Evolutionary conservation across 2,888 invertebrate species (phyloP).

Genomic region (Ichneumoninae sp.): DNA sequence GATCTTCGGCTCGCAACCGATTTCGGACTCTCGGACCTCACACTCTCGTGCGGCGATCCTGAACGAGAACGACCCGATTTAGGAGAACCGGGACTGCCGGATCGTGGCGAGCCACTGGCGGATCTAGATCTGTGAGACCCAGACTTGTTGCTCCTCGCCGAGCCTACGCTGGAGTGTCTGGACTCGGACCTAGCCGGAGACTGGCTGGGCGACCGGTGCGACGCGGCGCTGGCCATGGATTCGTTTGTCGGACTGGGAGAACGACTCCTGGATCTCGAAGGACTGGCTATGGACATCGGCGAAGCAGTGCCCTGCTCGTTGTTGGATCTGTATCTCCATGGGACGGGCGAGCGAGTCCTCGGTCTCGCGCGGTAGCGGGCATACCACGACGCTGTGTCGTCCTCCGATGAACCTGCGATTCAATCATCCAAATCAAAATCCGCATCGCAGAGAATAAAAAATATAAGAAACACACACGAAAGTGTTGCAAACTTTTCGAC

Average conservation of each 20-base stretch:
- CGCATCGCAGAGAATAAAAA: neutral
- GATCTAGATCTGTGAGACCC: constrained; percentile 75
- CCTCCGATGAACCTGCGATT: constrained; percentile 84
- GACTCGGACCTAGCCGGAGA: constrained; percentile 78
- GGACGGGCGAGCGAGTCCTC: constrained; percentile 73
- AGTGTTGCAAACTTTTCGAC: too few species aligned
- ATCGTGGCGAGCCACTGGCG: constrained; percentile 71
- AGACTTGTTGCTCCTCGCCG: constrained; percentile 75
- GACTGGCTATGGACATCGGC: constrained; percentile 71
- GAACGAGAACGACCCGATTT: constrained; percentile 76
- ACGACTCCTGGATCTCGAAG: constrained; percentile 74
- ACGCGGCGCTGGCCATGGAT: constrained; percentile 71
- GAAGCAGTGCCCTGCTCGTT: constrained; percentile 74
- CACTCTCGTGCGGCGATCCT: constrained; percentile 74
- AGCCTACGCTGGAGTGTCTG: constrained; percentile 78
- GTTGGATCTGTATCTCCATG: constrained; percentile 76
- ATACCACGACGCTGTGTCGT: constrained; percentile 81
- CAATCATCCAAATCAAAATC: constrained; percentile 1
- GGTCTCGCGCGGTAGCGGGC: constrained; percentile 81
- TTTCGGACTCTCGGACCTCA: constrained; percentile 79
- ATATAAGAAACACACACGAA: too few species aligned
- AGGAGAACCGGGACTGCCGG: constrained; percentile 79
- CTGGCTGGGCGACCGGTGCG: constrained; percentile 74
- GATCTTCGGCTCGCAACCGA: constrained; percentile 70
- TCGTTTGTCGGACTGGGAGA: constrained; percentile 76